These are phyloP conservation scores for Drosophila takahashii DNA, from an alignment of 1,140 invertebrate species.

Conservation along the genomic window DNA sequence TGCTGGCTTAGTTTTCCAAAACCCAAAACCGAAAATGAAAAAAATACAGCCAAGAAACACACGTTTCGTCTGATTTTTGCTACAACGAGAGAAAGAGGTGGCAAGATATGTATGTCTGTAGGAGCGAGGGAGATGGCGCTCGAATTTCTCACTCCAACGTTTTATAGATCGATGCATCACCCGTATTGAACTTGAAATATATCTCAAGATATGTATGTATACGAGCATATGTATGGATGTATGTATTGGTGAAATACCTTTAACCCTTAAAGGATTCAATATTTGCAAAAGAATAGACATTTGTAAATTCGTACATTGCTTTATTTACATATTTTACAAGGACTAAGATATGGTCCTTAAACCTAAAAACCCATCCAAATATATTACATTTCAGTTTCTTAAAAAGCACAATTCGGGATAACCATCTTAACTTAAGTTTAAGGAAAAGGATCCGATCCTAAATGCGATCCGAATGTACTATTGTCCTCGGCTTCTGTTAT, in stretches of 20 bases:
- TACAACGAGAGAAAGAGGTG: constrained; percentile 2
- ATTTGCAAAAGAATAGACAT: background rate
- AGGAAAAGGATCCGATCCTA: background rate
- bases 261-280: background rate
- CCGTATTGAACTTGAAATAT: constrained; percentile 1
- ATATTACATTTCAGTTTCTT: too few relatives aligned
- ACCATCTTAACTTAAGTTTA: background rate
- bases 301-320: too few relatives aligned
- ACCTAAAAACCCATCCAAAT: too few relatives aligned
- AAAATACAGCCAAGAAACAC: constrained; percentile 19
- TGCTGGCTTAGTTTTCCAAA: constrained; percentile 81
- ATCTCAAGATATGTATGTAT: background rate
- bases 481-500: background rate
- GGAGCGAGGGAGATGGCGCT: background rate
- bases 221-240: background rate
- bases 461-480: background rate
- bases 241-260: background rate
- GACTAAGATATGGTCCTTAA: too few relatives aligned
- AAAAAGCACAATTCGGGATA: too few relatives aligned
- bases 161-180: constrained; percentile 2
- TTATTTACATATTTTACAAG: too few relatives aligned
- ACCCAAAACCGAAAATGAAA: constrained; percentile 10
- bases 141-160: background rate
- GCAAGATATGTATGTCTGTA: background rate
- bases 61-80: constrained; percentile 9